These are phyloP conservation scores for Myotis vivesi DNA, from an alignment of 2,797 vertebrate genomes.

Conservation along the genomic window DNA sequence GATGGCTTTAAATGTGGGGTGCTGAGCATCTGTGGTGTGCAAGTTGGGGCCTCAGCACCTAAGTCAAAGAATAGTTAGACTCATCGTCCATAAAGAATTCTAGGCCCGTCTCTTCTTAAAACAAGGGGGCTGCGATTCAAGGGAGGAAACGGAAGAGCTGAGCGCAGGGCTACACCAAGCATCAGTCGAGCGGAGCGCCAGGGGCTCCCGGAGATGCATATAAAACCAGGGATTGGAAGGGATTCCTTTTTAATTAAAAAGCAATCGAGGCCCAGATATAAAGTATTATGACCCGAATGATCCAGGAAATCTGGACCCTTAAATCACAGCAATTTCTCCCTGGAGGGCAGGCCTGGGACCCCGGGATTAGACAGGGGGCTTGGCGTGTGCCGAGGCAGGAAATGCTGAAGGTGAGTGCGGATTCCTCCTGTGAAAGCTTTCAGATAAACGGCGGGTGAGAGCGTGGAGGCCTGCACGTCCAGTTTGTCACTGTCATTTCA, in stretches of 20 bases:
- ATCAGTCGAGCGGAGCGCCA: neutral
- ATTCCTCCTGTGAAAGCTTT: neutral
- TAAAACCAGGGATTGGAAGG: slow-evolving; percentile 66
- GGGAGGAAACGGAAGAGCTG: slow-evolving; percentile 10
- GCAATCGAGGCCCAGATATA: slow-evolving; percentile 61
- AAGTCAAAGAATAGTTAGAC: neutral
- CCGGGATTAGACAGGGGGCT: slow-evolving; percentile 27
- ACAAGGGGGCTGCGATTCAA: neutral
- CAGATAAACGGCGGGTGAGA: neutral
- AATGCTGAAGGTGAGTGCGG: neutral
- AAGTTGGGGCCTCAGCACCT: neutral
- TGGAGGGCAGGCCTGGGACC: slow-evolving; percentile 1
- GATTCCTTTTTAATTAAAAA: slow-evolving; percentile 78
- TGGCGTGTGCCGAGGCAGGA: slow-evolving; percentile 55
- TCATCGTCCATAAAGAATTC: slow-evolving; percentile 23
- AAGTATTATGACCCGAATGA: slow-evolving; percentile 66
- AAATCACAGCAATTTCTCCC: slow-evolving; percentile 69
- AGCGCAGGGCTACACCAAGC: neutral
- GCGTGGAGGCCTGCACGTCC: neutral
- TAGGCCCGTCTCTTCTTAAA: slow-evolving; percentile 40
- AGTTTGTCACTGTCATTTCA: neutral
- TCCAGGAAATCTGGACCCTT: slow-evolving; percentile 74
- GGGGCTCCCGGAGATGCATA: slow-evolving; percentile 36
- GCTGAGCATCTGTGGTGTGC: neutral
- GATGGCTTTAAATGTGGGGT: neutral